A percentile compares a stretch with the other conserved stretches of the same genome.
These are phyloP conservation scores for Plebejus melissa DNA, from an alignment of 2,888 invertebrate genomes.

Conservation along the genomic window DNA sequence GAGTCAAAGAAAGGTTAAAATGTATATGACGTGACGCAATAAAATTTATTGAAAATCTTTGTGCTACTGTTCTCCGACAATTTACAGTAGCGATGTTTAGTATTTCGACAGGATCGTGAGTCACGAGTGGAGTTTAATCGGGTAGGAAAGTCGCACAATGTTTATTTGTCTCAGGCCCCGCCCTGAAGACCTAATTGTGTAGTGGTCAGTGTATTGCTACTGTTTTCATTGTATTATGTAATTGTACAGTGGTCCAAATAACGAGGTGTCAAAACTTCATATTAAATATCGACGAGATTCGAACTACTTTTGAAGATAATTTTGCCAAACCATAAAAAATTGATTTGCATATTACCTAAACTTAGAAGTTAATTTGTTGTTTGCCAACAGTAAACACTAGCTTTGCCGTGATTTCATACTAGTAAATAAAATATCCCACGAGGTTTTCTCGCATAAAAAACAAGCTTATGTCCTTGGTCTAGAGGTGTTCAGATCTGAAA, in stretches of 20 bases:
- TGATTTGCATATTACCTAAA: too few relatives aligned
- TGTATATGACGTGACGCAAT: background rate
- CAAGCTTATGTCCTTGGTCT: too few relatives aligned
- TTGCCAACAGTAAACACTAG: too few relatives aligned
- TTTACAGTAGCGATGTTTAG: conserved; percentile 52
- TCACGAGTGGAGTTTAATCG: conserved; percentile 70
- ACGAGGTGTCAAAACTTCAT: background rate
- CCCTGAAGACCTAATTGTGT: conserved; percentile 34
- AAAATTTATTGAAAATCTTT: background rate
- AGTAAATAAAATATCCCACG: too few relatives aligned
- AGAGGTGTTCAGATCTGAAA: too few relatives aligned
- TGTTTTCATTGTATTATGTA: background rate
- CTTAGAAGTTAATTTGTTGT: too few relatives aligned
- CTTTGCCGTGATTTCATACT: too few relatives aligned
- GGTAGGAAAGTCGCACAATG: conserved; percentile 66
- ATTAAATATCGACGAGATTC: background rate
- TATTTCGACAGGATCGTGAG: conserved; percentile 66
- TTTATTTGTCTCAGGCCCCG: conserved; percentile 63
- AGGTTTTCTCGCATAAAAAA: too few relatives aligned
- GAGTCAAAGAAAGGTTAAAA: background rate
- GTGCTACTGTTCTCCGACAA: conserved; percentile 34
- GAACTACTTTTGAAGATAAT: too few relatives aligned
- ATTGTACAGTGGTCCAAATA: background rate
- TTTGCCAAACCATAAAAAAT: too few relatives aligned
- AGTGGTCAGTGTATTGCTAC: conserved; percentile 28